These are phyloP conservation scores for Sesia bembeciformis DNA, from an alignment of 2,888 invertebrate genomes.

Conservation along the genomic window DNA sequence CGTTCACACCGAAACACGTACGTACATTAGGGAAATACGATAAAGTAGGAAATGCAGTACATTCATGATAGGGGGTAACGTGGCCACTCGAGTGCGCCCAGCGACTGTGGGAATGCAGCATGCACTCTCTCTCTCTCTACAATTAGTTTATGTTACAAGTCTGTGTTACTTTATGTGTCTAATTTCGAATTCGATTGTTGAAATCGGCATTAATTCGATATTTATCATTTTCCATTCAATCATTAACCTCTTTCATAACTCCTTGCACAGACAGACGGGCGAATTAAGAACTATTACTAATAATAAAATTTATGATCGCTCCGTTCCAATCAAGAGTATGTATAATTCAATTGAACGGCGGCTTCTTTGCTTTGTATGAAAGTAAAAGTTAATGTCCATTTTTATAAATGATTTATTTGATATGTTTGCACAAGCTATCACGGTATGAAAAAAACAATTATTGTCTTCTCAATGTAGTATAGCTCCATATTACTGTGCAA, in stretches of 20 bases:
- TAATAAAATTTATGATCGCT: slow-evolving; percentile 29
- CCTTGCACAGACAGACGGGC: slow-evolving; percentile 9
- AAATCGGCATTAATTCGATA: too few relatives aligned
- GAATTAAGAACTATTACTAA: slow-evolving; percentile 25
- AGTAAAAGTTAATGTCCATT: slow-evolving; percentile 24
- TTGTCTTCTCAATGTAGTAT: background rate
- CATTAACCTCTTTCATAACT: background rate
- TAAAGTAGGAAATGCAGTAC: too few relatives aligned
- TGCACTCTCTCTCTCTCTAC: too few relatives aligned
- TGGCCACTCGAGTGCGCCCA: too few relatives aligned
- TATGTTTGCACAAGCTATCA: background rate
- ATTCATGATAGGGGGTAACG: too few relatives aligned
- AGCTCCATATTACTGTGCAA: background rate
- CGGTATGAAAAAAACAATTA: background rate
- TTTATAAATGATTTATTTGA: slow-evolving; percentile 15
- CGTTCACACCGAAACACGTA: too few relatives aligned
- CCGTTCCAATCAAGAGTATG: slow-evolving; percentile 13
- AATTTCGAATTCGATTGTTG: too few relatives aligned
- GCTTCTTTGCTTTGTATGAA: slow-evolving; percentile 12
- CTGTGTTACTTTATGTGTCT: too few relatives aligned
- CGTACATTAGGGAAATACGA: too few relatives aligned
- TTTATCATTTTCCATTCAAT: too few relatives aligned
- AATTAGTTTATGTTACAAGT: too few relatives aligned
- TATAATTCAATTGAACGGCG: slow-evolving; percentile 11
- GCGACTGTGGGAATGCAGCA: too few relatives aligned